Evolutionary conservation across 2,888 invertebrate species (phyloP).

Genomic region (Laothoe populi): DNA sequence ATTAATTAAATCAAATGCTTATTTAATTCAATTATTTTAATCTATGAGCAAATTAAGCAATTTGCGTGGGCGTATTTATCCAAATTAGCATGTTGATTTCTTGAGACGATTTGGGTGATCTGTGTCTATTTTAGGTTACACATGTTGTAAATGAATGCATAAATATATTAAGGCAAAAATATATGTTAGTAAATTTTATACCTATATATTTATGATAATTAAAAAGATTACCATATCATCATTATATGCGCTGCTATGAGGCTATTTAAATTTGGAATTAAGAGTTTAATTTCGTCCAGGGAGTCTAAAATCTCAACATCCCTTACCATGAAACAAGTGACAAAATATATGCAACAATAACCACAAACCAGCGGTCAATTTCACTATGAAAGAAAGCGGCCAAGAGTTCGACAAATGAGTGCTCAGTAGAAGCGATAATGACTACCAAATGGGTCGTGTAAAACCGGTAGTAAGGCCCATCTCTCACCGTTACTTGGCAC

Average conservation of each 20-base stretch:
- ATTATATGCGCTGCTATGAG: no score
- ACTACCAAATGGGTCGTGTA: slow-evolving; percentile 62
- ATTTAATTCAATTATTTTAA: slow-evolving; percentile 1
- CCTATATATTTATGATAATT: not conserved
- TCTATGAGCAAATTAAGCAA: slow-evolving; percentile 1
- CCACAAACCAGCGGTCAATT: slow-evolving; percentile 25
- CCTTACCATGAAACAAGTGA: not conserved
- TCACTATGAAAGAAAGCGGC: slow-evolving; percentile 29
- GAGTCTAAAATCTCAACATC: not conserved
- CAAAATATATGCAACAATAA: slow-evolving; percentile 2
- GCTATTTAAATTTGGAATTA: no score
- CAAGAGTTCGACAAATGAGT: slow-evolving; percentile 69
- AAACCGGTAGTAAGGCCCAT: slow-evolving; percentile 80
- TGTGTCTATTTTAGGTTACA: not conserved
- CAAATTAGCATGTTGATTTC: not conserved
- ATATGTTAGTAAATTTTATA: not conserved
- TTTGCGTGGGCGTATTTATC: slow-evolving; percentile 17
- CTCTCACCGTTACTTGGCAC: slow-evolving; percentile 78
- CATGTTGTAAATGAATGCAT: slow-evolving; percentile 4
- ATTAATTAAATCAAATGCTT: slow-evolving; percentile 13
- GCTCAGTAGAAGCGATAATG: slow-evolving; percentile 65
- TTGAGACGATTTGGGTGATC: not conserved
- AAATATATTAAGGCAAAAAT: slow-evolving; percentile 3
- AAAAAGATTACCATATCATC: no score
- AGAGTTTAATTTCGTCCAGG: no score